Conservation (phyloP, 1,140 invertebrate species). For the Plectrocnemia conspersa region DNA sequence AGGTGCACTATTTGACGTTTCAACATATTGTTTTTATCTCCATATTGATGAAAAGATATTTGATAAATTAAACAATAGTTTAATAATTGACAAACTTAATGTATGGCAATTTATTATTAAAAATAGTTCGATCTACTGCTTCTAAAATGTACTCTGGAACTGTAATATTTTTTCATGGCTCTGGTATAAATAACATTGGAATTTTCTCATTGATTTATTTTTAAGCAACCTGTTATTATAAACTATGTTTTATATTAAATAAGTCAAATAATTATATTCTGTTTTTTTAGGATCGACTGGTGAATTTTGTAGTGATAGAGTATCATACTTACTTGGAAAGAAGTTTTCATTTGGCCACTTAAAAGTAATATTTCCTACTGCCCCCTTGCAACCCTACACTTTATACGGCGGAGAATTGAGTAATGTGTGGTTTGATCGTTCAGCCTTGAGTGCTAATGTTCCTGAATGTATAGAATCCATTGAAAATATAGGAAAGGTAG, state of each 20-base stretch:
- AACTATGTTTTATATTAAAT: neutral
- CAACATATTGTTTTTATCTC: no score
- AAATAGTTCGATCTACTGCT: neutral
- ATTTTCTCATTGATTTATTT: neutral
- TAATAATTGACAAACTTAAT: no score
- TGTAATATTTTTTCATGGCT: conserved; percentile 33
- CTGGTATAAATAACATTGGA: conserved; percentile 12
- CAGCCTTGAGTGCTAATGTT: conserved; percentile 53
- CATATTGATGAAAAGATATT: no score
- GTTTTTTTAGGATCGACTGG: conserved; percentile 57
- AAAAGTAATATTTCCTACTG: conserved; percentile 66
- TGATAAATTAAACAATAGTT: no score
- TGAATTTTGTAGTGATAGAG: conserved; percentile 58
- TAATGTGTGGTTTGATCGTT: conserved; percentile 69
- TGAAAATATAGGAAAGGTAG: conserved; percentile 51
- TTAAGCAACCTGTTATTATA: neutral
- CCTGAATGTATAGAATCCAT: conserved; percentile 59
- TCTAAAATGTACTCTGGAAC: conserved; percentile 18
- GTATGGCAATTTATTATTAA: no score
- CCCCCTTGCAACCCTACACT: conserved; percentile 63
- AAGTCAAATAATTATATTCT: neutral
- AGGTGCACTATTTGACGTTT: no score
- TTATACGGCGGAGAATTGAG: conserved; percentile 57
- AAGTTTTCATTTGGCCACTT: conserved; percentile 63
- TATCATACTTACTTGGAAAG: conserved; percentile 54